These are phyloP conservation scores for Agapetus fuscipes DNA, from an alignment of 2,888 invertebrate species.

Conservation along the genomic window DNA sequence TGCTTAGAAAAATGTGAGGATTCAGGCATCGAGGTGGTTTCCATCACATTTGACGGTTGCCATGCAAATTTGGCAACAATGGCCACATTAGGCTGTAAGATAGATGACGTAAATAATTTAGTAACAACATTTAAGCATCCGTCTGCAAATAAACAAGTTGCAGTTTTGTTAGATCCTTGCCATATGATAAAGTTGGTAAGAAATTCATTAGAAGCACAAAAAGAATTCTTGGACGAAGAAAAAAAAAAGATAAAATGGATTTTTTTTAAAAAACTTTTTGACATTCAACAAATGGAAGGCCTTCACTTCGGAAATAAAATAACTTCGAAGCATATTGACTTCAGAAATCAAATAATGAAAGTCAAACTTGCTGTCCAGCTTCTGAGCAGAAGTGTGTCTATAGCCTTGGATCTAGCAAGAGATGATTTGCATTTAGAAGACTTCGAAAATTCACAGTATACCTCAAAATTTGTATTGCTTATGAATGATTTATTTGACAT, in stretches of 20 bases:
- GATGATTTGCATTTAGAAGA: conserved; percentile 1
- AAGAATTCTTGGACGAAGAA: too few species aligned
- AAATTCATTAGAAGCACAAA: too few species aligned
- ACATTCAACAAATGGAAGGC: conserved; percentile 12
- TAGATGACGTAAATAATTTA: too few species aligned
- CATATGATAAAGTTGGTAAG: too few species aligned
- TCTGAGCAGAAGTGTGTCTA: conserved; percentile 8
- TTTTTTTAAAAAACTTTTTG: conserved; percentile 12
- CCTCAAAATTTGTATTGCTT: conserved; percentile 18
- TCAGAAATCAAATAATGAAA: conserved; percentile 19
- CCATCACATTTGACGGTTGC: conserved; percentile 1
- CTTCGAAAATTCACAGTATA: too few species aligned
- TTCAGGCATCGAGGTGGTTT: conserved; percentile 3
- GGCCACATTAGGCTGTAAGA: conserved; percentile 3
- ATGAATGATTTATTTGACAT: conserved; percentile 24
- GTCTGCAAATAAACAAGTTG: too few species aligned
- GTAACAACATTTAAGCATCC: too few species aligned
- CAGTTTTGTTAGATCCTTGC: too few species aligned
- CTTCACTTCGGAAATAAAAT: conserved; percentile 20
- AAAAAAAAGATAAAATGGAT: conserved; percentile 6
- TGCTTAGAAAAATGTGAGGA: conserved; percentile 15
- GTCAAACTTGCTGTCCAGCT: conserved; percentile 16
- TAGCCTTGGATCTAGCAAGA: neutral
- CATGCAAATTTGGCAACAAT: conserved; percentile 2
- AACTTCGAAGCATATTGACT: conserved; percentile 13